Evolutionary conservation across 1,140 invertebrate genomes (phyloP), one percentile per base, ranked within the genome.

Genomic region (Dolichoris vasculosae): DNA sequence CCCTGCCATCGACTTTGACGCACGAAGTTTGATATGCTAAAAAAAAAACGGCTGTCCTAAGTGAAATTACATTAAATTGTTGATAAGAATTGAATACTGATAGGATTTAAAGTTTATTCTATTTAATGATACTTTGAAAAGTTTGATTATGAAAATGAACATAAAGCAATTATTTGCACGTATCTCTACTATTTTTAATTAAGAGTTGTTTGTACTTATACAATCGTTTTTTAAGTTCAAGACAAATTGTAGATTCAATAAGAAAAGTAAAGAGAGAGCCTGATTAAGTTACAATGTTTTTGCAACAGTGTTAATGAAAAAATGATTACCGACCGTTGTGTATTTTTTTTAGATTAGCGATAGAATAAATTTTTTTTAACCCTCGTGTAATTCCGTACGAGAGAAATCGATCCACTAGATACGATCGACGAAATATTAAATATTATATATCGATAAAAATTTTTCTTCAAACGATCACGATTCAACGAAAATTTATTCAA

Each of bases 131-230:
- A 40, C 30, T 20, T 0, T 35, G 1, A 20, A 38, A 38, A 69
- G 35, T 69, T 69, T 69, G 4, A 69, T 40, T 69, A 40, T 69
- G 64, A 67, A 67, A 67, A 67, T 67, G 64, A 67, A 35, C 30
- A 35, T 15, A 17, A 69, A 38, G 32, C 67, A 69, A 69, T 69
- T 69, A 69, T 69, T 69, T 69, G 32, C 35, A 69, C 67, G 32
- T 69, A 69, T 69, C 67, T 35, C 32, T 38, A 67, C 17, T 69
- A 69, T 38, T 69, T 69, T 38, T 1, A 38, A 38, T 67, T 13
- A 35, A 35, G 63, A 17, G 30, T 67, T 67, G 32, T 17, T 67
- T 32, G 63, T 9, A 32, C 63, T 67, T 32, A 11, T 11, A 35
- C 9, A 32, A 9, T 67, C 63, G 51, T 17, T 55, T 7, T 17